Percentiles rank a stretch among this genome's conserved stretches.
Evolutionary conservation across 1,140 invertebrate species (phyloP).

Genomic region (Drosophila lowei): DNA sequence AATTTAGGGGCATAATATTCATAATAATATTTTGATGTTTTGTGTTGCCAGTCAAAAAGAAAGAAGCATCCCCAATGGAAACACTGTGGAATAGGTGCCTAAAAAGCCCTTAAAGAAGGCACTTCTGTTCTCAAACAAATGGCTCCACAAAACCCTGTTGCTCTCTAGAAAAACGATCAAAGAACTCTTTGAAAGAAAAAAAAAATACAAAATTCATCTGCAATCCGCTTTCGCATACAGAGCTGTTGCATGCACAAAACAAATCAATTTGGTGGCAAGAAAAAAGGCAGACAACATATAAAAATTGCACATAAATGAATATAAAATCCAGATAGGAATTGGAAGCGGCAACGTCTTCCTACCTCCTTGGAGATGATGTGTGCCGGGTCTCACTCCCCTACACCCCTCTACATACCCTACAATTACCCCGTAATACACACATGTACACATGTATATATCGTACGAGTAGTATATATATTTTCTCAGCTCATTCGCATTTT

Average conservation of each 20-base stretch:
- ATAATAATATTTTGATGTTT: too few species aligned
- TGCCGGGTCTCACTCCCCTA: too few species aligned
- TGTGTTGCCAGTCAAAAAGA: too few species aligned
- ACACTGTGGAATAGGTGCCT: too few species aligned
- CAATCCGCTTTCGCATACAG: slow-evolving; percentile 11
- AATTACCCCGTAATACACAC: neutral
- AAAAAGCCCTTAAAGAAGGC: too few species aligned
- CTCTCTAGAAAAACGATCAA: neutral
- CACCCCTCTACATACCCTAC: too few species aligned
- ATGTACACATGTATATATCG: too few species aligned
- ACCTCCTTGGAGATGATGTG: slow-evolving; percentile 3
- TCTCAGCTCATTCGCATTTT: slow-evolving; percentile 32
- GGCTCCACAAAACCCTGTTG: too few species aligned
- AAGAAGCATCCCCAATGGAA: too few species aligned
- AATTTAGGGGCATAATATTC: too few species aligned
- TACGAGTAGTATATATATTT: slow-evolving; percentile 7
- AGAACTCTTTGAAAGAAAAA: slow-evolving; percentile 6
- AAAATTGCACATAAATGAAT: slow-evolving; percentile 45
- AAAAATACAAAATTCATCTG: slow-evolving; percentile 10
- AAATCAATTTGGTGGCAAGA: slow-evolving; percentile 36
- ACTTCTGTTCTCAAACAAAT: too few species aligned
- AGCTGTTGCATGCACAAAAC: slow-evolving; percentile 22
- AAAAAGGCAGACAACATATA: slow-evolving; percentile 31
- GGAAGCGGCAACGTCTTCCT: slow-evolving; percentile 6
- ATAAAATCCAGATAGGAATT: slow-evolving; percentile 33